phyloP scores from a whole-genome alignment of 2,797 vertebrate species.

The Urocyon cinereoargenteus region DNA sequence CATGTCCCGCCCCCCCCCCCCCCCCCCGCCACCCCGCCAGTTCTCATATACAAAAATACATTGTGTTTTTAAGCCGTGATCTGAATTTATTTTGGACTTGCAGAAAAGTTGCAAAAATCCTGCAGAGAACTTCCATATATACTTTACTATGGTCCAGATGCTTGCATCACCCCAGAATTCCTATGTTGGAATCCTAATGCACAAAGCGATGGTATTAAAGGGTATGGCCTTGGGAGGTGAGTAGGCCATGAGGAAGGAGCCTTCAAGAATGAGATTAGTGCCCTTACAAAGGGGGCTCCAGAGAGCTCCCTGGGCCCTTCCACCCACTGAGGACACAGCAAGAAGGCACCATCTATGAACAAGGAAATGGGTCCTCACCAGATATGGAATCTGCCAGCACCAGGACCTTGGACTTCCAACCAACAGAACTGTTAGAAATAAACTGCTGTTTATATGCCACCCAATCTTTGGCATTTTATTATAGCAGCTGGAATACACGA shows the following conservation, averaged over 20 bases:
- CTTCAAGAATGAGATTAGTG: not conserved
- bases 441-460: not conserved
- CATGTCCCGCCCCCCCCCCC: not conserved
- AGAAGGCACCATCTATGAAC: not conserved
- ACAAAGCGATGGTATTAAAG: not conserved
- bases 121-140: not conserved
- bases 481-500: not conserved
- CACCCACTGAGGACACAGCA: not conserved
- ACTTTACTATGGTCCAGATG: not conserved
- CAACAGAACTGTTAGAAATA: not conserved
- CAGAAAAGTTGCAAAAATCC: not conserved
- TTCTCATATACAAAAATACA: not conserved
- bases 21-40: too few relatives aligned
- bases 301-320: not conserved
- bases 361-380: not conserved
- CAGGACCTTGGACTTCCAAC: not conserved
- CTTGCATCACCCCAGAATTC: not conserved
- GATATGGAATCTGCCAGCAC: not conserved
- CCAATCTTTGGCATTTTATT: not conserved
- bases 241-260: not conserved
- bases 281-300: not conserved
- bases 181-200: not conserved
- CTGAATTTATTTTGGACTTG: conserved; percentile 45
- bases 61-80: not conserved
- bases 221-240: not conserved